phyloP scores from a whole-genome alignment of 2,888 invertebrate species.

The Drosophila sordidula region DNA sequence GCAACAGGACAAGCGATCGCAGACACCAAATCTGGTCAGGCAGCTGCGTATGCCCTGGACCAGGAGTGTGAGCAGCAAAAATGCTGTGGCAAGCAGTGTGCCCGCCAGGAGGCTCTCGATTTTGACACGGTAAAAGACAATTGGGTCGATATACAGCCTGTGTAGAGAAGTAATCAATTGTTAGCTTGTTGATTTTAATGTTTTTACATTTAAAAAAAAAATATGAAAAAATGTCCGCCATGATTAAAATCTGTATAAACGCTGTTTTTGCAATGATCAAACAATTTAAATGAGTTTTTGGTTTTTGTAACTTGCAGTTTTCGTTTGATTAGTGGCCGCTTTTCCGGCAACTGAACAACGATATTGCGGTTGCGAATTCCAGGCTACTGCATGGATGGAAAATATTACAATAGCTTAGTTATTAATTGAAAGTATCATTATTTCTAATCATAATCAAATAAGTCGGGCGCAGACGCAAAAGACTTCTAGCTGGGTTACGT shows the following conservation, averaged over 20 bases:
- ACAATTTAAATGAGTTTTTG: neutral
- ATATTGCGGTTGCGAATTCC: neutral
- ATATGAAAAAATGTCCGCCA: too few relatives aligned
- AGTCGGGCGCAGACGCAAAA: too few relatives aligned
- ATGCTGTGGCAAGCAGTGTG: constrained; percentile 91
- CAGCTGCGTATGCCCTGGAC: constrained; percentile 90
- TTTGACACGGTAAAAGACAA: constrained; percentile 93
- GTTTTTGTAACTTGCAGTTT: neutral
- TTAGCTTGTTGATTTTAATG: neutral
- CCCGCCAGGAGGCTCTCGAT: constrained; percentile 94
- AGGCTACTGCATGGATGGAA: neutral
- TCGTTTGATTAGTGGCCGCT: neutral
- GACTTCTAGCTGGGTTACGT: too few relatives aligned
- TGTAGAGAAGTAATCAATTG: neutral
- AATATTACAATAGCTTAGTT: neutral
- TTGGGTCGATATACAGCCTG: constrained; percentile 93
- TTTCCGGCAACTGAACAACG: neutral
- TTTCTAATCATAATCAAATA: too few relatives aligned
- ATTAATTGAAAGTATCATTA: neutral
- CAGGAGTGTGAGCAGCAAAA: constrained; percentile 92
- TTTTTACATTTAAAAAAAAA: neutral
- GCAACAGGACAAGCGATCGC: constrained; percentile 90
- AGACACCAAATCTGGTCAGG: constrained; percentile 85
- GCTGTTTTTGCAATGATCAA: neutral
- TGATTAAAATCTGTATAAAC: neutral